Evolutionary conservation across 92 coral and sea anemone species (phyloP).

Genomic region (Parazoanthus atlanticus): DNA sequence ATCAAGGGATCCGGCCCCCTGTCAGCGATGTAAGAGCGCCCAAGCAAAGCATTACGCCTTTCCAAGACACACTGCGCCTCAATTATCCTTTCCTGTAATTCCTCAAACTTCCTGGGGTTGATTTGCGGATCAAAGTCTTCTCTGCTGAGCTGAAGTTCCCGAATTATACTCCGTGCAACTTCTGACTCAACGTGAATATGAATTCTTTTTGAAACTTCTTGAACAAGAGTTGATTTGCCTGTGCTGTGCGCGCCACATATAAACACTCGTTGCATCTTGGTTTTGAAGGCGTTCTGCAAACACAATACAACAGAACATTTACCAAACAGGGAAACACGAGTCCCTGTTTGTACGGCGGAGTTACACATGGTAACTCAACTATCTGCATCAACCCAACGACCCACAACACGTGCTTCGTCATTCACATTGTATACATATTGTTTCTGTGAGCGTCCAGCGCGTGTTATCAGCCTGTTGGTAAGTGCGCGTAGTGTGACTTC

Average conservation of each 20-base stretch:
- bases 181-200: slow-evolving; percentile 68
- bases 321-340: background rate
- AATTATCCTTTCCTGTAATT: slow-evolving; percentile 70
- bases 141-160: slow-evolving; percentile 62
- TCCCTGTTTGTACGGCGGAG: background rate
- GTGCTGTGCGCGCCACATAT: slow-evolving; percentile 96
- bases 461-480: too few species aligned
- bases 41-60: slow-evolving; percentile 40
- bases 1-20: slow-evolving; percentile 92
- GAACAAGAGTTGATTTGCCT: slow-evolving; percentile 87
- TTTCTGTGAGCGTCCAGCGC: too few species aligned
- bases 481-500: too few species aligned
- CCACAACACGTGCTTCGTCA: too few species aligned
- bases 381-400: too few species aligned
- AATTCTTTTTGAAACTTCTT: slow-evolving; percentile 55
- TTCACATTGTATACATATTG: too few species aligned
- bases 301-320: background rate
- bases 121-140: slow-evolving; percentile 85
- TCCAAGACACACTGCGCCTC: slow-evolving; percentile 71
- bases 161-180: slow-evolving; percentile 79
- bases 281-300: background rate
- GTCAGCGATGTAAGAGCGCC: slow-evolving; percentile 78
- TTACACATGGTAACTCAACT: too few species aligned
- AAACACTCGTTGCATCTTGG: slow-evolving; percentile 66
- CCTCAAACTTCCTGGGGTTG: slow-evolving; percentile 60